Conservation (phyloP, 2,113 vertebrate species). For the Sisor rabdophorus region DNA sequence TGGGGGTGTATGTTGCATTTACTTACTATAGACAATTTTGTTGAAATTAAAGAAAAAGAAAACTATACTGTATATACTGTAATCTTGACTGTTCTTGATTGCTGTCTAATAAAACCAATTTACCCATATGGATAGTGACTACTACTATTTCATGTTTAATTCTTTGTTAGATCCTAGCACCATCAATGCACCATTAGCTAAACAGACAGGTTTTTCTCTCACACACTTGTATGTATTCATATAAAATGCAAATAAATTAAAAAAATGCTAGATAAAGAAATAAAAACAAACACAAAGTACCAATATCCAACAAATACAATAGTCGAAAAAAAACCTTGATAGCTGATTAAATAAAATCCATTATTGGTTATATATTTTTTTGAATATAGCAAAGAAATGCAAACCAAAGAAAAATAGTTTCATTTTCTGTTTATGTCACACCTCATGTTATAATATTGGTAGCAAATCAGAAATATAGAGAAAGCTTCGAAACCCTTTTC, state of each 20-base stretch:
- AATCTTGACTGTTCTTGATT: neutral
- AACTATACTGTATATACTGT: slow-evolving; percentile 12
- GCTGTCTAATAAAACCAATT: neutral
- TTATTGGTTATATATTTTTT: slow-evolving; percentile 19
- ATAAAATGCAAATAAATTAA: slow-evolving; percentile 33
- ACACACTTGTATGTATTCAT: slow-evolving; percentile 4
- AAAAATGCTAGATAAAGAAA: slow-evolving; percentile 28
- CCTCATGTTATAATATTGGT: neutral
- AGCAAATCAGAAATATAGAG: slow-evolving; percentile 10
- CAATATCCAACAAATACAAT: slow-evolving; percentile 38
- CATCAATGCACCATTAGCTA: slow-evolving; percentile 25
- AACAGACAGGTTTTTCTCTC: slow-evolving; percentile 10
- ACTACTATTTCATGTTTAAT: slow-evolving; percentile 44
- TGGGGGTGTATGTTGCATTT: neutral
- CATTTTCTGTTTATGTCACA: slow-evolving; percentile 25
- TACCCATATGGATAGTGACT: slow-evolving; percentile 5
- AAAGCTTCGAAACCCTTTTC: neutral
- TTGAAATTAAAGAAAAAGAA: neutral
- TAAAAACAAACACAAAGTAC: slow-evolving; percentile 36
- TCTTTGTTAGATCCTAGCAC: slow-evolving; percentile 38
- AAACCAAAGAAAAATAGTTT: neutral
- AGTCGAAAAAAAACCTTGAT: neutral
- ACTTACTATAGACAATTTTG: slow-evolving; percentile 12
- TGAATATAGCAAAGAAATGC: slow-evolving; percentile 28
- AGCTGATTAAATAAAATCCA: slow-evolving; percentile 33